A percentile compares a stretch with the other conserved stretches of the same genome.
These are phyloP conservation scores for Proterorhinus semilunaris DNA, from an alignment of 2,113 vertebrate genomes.

Conservation along the genomic window DNA sequence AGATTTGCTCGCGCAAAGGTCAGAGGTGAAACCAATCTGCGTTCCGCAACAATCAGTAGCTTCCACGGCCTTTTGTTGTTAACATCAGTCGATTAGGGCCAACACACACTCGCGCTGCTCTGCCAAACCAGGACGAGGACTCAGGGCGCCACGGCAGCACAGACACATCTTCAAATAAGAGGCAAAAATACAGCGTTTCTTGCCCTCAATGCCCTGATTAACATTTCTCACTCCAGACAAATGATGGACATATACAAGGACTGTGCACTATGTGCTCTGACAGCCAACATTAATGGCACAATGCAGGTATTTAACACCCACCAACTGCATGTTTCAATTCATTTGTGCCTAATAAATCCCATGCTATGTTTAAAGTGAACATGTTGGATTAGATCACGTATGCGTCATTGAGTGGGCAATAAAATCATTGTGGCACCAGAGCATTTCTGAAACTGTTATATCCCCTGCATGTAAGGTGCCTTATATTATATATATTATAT, in stretches of 20 bases:
- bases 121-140: neutral
- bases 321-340: conserved; percentile 1
- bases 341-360: conserved; percentile 9
- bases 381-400: conserved; percentile 11
- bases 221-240: conserved; percentile 2
- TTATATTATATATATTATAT: too few relatives aligned
- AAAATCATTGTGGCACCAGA: conserved; percentile 37
- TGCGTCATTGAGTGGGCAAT: conserved; percentile 13
- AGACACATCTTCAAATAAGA: neutral
- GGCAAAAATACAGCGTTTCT: neutral
- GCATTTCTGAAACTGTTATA: conserved; percentile 51
- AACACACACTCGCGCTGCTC: conserved; percentile 18
- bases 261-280: conserved; percentile 21
- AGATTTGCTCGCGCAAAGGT: conserved; percentile 62
- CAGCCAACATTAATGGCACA: conserved; percentile 24
- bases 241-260: conserved; percentile 21
- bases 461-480: conserved; percentile 26
- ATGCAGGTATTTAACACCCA: neutral
- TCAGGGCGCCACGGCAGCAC: neutral
- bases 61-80: conserved; percentile 56
- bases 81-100: conserved; percentile 68
- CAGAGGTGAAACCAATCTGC: conserved; percentile 74
- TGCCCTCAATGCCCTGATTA: neutral
- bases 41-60: conserved; percentile 74
- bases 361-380: conserved; percentile 5